Evolutionary conservation across 2,113 vertebrate genomes (phyloP).

Genomic region (Macrotis lagotis): DNA sequence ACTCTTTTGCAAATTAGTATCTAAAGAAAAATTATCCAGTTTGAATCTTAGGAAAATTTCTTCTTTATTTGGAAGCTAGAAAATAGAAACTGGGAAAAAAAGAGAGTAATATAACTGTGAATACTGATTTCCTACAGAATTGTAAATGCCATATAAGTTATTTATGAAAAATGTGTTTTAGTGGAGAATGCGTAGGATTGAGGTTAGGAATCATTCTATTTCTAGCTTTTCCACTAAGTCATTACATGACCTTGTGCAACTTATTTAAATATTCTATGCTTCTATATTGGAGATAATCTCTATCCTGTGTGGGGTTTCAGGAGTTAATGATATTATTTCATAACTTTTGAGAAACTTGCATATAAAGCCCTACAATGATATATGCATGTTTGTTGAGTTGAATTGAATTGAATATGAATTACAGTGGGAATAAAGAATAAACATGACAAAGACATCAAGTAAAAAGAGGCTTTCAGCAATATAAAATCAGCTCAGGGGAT

Average conservation of each 20-base stretch:
- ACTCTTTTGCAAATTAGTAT: slow-evolving; percentile 38
- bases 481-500: slow-evolving; percentile 57
- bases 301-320: slow-evolving; percentile 20
- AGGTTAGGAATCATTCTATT: slow-evolving; percentile 26
- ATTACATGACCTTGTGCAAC: slow-evolving; percentile 40
- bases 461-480: slow-evolving; percentile 59
- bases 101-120: neutral
- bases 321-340: slow-evolving; percentile 61
- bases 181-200: neutral
- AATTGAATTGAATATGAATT: slow-evolving; percentile 27
- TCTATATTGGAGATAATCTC: slow-evolving; percentile 2
- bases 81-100: slow-evolving; percentile 43
- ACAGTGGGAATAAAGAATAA: slow-evolving; percentile 58
- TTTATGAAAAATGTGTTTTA: slow-evolving; percentile 39
- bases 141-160: neutral
- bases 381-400: slow-evolving; percentile 11
- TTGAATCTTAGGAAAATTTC: slow-evolving; percentile 43
- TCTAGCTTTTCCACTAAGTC: slow-evolving; percentile 43
- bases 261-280: slow-evolving; percentile 2
- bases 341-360: slow-evolving; percentile 56
- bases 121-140: slow-evolving; percentile 34
- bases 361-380: slow-evolving; percentile 45
- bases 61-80: slow-evolving; percentile 56
- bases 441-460: slow-evolving; percentile 58
- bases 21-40: slow-evolving; percentile 37